Base-by-base conservation (phyloP, 2,888 invertebrate species). In the Acrobasis consociella region DNA sequence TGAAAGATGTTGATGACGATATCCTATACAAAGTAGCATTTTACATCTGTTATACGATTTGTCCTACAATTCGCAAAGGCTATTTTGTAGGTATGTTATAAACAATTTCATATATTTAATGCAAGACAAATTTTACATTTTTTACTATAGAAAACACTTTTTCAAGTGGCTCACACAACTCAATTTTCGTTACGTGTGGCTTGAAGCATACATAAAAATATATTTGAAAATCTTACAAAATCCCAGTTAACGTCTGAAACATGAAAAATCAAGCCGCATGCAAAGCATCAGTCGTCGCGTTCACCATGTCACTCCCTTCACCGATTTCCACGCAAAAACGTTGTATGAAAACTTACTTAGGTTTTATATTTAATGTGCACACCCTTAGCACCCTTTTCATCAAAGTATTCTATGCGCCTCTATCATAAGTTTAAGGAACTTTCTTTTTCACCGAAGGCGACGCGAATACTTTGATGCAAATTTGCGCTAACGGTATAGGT, bases 251-350 rank as follows among this genome's bases (percentile, higher is more conserved):
- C 9, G 17, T 39, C 56, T 56, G 42, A 56, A 56, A 56, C 56
- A 56, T 56, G 17, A 46, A 46, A 50, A 9, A 49, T 37, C 58
- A 51, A 60, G 51, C 59, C 38, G 15, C 60, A 51, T 60, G 60
- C 60, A 60, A 60, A 60, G 60, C 60, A 17, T 37, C 53, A 55
- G n/a, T 11, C 11, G 15, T 7, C 46, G 17, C 8, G 9, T 38
- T 13, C 42, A 8, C 56, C 13, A 22, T 46, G 17, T 42, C 42
- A n/a, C 42, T 42, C 22, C 11, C 16, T 9, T 17, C 56, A 17
- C 2, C 13, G 16, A 42, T 56, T 11, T 11, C 55, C 46, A 46
- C n/a, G 46, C 46, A 13, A 22, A 22, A 22, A 22, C n/a, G 11
- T 10, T 46, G 46, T 46, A n/a, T 13, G 46, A 46, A 46, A 46